Evolutionary conservation across 2,113 vertebrate genomes (phyloP).

Genomic region (Empidonax alnorum): DNA sequence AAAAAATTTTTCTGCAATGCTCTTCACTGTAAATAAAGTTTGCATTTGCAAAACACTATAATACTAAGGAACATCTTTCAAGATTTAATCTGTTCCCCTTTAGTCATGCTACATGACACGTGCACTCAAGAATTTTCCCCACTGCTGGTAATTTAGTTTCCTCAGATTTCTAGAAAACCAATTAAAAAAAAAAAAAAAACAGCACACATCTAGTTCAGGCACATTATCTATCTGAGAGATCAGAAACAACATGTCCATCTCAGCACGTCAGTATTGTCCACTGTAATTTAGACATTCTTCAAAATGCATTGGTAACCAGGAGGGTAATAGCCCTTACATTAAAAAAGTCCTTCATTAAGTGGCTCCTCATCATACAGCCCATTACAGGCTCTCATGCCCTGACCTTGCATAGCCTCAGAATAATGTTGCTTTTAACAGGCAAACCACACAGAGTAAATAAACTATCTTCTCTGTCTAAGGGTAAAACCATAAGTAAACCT

Average conservation of each 20-base stretch:
- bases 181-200: conserved; percentile 51
- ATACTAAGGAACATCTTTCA: background rate
- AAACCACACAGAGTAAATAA: conserved; percentile 56
- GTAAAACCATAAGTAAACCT: conserved; percentile 35
- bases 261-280: conserved; percentile 41
- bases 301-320: conserved; percentile 64
- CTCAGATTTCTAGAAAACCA: background rate
- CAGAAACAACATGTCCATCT: conserved; percentile 31
- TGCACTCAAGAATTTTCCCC: background rate
- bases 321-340: conserved; percentile 67
- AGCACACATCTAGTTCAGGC: background rate
- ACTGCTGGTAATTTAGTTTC: background rate
- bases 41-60: background rate
- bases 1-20: background rate
- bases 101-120: background rate
- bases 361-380: conserved; percentile 22
- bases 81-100: conserved; percentile 18
- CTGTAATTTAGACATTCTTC: conserved; percentile 70
- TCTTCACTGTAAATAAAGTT: background rate
- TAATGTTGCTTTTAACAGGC: conserved; percentile 55
- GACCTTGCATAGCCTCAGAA: conserved; percentile 10
- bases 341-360: conserved; percentile 65
- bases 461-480: background rate
- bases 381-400: conserved; percentile 42
- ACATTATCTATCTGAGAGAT: conserved; percentile 49